Base-by-base conservation (phyloP, 2,113 vertebrate genomes). In the Papio anubis region DNA sequence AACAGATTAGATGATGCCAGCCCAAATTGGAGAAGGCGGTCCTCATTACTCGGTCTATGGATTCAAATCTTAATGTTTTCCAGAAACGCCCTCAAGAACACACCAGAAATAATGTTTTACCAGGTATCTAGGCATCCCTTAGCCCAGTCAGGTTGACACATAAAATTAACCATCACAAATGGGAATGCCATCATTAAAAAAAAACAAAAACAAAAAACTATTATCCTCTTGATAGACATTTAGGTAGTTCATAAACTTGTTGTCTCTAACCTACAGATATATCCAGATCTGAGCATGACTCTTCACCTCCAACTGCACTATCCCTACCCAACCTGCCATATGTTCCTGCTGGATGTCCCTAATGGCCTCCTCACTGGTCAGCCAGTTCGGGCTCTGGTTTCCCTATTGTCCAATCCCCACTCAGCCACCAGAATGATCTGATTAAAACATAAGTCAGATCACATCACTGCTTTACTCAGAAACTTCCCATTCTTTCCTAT, bases 401-500 rank as follows among this genome's bases (percentile, higher is more conserved):
- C 52, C 43, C 4, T 11, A 8, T 5, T 2, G 20, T 21, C 30
- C 2, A 4, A 5, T n/a, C n/a, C 4, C n/a, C 27, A n/a, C 30
- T 38, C 73, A 4, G 18, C 57, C 59, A 73, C 27, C 73, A 43
- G 11, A 40, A 21, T 14, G 48, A 57, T 18, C 38, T 20, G 25
- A 76, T 27, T 23, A 78, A 75, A 66, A 27, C 11, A 2, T 6
- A 25, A 45, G 45, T 35, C 50, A 38, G 12, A 21, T 9, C n/a
- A 3, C 1, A 2, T 23, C 35, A 27, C 6, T 25, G 2, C 12
- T 30, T 66, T 27, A 18, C 40, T 50, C 84, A 45, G 83, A 85
- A 45, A 6, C 32, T 16, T n/a, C 27, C 23, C 5, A 0, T 75
- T 23, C 5, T 23, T 64, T 35, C 35, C 30, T 23, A 6, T 3